Conservation (phyloP, 2,113 vertebrate species). For the Tringa solitaria region DNA sequence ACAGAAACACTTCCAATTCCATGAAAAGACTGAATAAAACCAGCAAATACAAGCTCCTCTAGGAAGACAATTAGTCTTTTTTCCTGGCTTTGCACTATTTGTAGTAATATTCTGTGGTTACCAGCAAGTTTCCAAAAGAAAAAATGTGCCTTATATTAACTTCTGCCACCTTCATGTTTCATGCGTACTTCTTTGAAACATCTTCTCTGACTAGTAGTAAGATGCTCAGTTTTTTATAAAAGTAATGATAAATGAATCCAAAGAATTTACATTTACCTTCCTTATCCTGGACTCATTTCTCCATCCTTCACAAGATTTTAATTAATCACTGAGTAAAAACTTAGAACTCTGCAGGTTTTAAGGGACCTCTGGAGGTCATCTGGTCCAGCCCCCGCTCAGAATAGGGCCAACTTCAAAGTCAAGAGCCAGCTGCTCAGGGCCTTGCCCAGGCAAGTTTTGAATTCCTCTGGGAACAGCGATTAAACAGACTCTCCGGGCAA, state of each 20-base stretch:
- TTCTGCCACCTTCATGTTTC: neutral
- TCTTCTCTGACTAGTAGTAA: neutral
- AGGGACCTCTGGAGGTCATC: neutral
- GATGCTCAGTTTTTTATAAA: neutral
- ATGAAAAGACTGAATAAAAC: neutral
- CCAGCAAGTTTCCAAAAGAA: neutral
- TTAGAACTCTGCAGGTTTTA: neutral
- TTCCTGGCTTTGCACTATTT: neutral
- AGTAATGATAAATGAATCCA: neutral
- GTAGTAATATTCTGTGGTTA: neutral
- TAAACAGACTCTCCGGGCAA: neutral
- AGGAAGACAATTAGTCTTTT: neutral
- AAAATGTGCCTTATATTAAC: neutral
- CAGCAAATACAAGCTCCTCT: neutral
- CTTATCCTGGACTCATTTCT: neutral
- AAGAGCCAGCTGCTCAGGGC: neutral
- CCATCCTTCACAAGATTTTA: neutral
- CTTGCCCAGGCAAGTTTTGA: constrained; percentile 4
- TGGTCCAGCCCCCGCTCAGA: neutral
- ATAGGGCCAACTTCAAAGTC: neutral
- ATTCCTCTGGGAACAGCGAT: neutral
- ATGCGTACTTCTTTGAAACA: neutral
- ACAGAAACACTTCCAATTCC: neutral
- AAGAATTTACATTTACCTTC: neutral
- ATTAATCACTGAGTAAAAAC: neutral